Evolutionary conservation across 2,113 vertebrate genomes (phyloP).

Genomic region (Opisthocomus hoazin): DNA sequence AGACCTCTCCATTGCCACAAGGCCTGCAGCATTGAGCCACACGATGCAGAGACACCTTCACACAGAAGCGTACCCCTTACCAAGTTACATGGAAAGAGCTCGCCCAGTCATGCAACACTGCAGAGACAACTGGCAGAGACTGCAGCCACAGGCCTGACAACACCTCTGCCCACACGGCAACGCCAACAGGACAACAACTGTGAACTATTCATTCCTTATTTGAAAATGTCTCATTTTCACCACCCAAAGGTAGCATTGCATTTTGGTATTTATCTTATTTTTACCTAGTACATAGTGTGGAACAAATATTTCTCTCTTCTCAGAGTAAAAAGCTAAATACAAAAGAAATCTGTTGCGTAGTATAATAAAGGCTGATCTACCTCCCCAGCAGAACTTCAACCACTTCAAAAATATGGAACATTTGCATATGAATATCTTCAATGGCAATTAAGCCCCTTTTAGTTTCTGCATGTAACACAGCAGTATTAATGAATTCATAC

Average conservation of each 20-base stretch:
- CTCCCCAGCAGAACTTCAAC: constrained; percentile 16
- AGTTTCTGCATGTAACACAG: not conserved
- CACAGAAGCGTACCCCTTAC: not conserved
- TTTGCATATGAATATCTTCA: constrained; percentile 38
- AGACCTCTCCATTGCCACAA: not conserved
- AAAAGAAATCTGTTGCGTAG: not conserved
- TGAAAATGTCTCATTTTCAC: not conserved
- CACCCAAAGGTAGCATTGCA: not conserved
- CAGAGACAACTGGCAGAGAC: not conserved
- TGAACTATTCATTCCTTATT: not conserved
- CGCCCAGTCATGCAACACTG: not conserved
- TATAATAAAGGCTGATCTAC: not conserved
- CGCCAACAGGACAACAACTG: not conserved
- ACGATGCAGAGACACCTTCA: fast-evolving
- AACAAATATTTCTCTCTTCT: not conserved
- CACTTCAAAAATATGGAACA: not conserved
- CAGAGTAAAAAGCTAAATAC: constrained; percentile 4
- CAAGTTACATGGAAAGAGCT: not conserved
- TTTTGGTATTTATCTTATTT: not conserved
- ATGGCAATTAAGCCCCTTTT: constrained; percentile 21
- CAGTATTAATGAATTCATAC: not conserved
- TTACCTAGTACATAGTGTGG: not conserved
- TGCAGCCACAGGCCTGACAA: not conserved
- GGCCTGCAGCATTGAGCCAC: not conserved
- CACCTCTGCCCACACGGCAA: not conserved